A percentile compares a stretch with the other conserved stretches of the same genome.
phyloP scores from a whole-genome alignment of 2,797 vertebrate genomes.

The Bradypodion pumilum region DNA sequence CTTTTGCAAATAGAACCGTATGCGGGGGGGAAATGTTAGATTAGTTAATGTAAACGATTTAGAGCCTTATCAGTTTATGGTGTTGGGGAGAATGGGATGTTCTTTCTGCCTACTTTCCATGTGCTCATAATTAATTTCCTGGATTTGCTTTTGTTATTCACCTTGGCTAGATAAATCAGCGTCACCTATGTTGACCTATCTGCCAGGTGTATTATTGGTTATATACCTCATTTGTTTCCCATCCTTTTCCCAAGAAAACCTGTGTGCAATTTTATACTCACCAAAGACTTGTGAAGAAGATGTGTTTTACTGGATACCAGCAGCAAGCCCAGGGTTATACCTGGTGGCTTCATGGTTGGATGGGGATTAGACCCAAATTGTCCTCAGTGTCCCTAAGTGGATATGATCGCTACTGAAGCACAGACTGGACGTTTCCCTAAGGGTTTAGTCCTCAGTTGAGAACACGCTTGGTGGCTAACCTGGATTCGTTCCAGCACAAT shows the following conservation, averaged over 20 bases:
- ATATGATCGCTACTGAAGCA: neutral
- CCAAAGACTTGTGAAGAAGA: too few species aligned
- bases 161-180: neutral
- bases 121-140: neutral
- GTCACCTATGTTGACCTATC: neutral
- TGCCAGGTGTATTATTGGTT: neutral
- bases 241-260: neutral
- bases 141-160: neutral
- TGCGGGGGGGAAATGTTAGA: slow-evolving; percentile 37
- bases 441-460: neutral
- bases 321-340: neutral
- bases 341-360: neutral
- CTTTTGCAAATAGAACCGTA: slow-evolving; percentile 52
- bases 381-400: neutral
- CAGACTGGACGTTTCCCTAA: neutral
- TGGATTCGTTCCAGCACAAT: neutral
- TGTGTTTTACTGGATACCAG: neutral
- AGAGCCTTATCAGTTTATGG: neutral
- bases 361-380: neutral
- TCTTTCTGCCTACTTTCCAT: neutral
- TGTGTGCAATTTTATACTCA: too few species aligned
- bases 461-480: neutral
- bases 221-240: neutral
- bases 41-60: slow-evolving; percentile 36
- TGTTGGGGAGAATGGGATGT: neutral